These are phyloP conservation scores for Wasmannia auropunctata DNA, from an alignment of 1,140 invertebrate genomes.

Conservation along the genomic window DNA sequence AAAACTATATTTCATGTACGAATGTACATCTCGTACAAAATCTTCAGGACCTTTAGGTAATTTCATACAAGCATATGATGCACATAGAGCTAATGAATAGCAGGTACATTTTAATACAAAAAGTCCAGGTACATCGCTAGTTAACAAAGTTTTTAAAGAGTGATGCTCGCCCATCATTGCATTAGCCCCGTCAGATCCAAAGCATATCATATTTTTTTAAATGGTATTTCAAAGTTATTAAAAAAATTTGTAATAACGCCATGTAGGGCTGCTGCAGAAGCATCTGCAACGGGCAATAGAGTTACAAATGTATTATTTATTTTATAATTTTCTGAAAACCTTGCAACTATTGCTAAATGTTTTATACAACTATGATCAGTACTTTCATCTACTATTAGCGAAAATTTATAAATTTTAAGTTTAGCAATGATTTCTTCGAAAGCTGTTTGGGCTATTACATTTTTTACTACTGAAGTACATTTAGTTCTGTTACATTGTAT, in stretches of 20 bases:
- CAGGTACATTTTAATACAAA: conserved; percentile 60
- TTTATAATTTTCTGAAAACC: conserved; percentile 10
- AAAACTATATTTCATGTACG: conserved; percentile 39
- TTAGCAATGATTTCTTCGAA: conserved; percentile 24
- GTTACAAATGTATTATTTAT: conserved; percentile 22
- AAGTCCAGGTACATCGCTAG: conserved; percentile 5
- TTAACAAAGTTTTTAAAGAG: conserved; percentile 21
- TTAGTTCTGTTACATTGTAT: conserved; percentile 49
- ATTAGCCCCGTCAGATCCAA: conserved; percentile 61
- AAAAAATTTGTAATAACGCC: conserved; percentile 39
- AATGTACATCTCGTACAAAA: conserved; percentile 53
- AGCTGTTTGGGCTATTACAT: conserved; percentile 14
- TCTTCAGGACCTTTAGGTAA: conserved; percentile 70
- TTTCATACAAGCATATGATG: conserved; percentile 78
- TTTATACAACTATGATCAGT: conserved; percentile 49
- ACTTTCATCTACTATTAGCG: conserved; percentile 49
- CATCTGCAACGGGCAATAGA: conserved; percentile 14
- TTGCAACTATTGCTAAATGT: conserved; percentile 41
- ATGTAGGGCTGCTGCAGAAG: conserved; percentile 4
- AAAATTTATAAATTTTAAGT: conserved; percentile 19
- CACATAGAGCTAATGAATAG: conserved; percentile 78
- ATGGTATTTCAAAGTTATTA: conserved; percentile 45
- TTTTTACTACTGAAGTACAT: conserved; percentile 24
- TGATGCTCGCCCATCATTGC: conserved; percentile 47
- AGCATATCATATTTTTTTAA: conserved; percentile 56